phyloP scores from a whole-genome alignment of 2,113 vertebrate genomes.

The Tetraodon nigroviridis region DNA sequence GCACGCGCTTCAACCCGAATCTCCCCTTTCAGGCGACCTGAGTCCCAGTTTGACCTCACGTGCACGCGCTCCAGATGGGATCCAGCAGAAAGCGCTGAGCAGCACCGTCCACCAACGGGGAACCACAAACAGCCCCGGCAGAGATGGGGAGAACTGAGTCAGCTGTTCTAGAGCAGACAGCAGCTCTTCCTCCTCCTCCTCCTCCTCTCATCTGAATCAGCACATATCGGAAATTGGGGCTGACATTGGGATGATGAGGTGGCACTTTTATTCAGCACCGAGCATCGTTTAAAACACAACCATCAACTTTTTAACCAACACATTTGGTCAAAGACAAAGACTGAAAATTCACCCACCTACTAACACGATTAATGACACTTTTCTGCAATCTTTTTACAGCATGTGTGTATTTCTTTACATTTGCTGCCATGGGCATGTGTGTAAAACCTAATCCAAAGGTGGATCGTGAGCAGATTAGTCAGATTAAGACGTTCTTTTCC shows the following conservation, averaged over 20 bases:
- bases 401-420: too few relatives aligned
- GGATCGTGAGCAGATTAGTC: background rate
- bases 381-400: too few relatives aligned
- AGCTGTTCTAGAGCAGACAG: conserved; percentile 1
- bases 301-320: background rate
- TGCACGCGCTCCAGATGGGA: too few relatives aligned
- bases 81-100: too few relatives aligned
- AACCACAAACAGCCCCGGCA: background rate
- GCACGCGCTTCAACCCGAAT: too few relatives aligned
- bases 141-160: background rate
- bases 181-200: conserved; percentile 9
- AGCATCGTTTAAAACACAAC: too few relatives aligned
- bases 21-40: too few relatives aligned
- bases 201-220: conserved; percentile 13
- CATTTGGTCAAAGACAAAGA: background rate
- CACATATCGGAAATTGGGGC: conserved; percentile 20
- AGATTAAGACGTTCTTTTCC: conserved; percentile 26
- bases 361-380: background rate
- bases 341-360: background rate
- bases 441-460: too few relatives aligned
- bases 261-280: conserved; percentile 6
- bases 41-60: too few relatives aligned
- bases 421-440: too few relatives aligned
- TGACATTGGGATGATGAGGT: conserved; percentile 24
- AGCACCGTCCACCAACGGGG: too few relatives aligned